phyloP scores from a whole-genome alignment of 2,797 vertebrate genomes.

The Poeciliopsis presidionis region DNA sequence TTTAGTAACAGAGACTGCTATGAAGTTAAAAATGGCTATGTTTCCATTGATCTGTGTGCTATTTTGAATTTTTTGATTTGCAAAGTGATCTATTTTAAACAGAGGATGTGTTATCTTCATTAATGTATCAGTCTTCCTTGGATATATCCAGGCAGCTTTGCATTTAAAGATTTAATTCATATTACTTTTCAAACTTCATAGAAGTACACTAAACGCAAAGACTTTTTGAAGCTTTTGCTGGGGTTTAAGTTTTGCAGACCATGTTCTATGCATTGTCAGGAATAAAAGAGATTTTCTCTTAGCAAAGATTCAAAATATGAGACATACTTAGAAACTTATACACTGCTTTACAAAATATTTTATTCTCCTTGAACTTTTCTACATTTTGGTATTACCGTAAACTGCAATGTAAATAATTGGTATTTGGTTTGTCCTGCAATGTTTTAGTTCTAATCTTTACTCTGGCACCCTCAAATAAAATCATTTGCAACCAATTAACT shows the following conservation, averaged over 20 bases:
- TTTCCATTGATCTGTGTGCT: constrained; percentile 62
- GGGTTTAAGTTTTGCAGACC: background rate
- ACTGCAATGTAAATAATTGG: background rate
- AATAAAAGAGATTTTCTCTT: constrained; percentile 6
- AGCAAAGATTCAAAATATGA: constrained; percentile 15
- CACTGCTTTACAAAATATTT: background rate
- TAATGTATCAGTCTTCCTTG: background rate
- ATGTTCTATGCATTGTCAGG: background rate
- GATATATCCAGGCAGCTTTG: background rate
- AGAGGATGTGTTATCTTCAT: constrained; percentile 1
- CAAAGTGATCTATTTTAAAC: constrained; percentile 21
- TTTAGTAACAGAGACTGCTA: constrained; percentile 52
- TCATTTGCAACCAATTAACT: too few species aligned
- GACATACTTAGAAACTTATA: constrained; percentile 7
- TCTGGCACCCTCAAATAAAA: background rate
- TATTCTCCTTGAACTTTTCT: background rate
- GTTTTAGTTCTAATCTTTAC: background rate
- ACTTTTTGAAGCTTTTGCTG: background rate
- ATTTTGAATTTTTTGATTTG: constrained; percentile 60
- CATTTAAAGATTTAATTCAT: background rate
- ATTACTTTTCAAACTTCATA: background rate
- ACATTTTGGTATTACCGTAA: background rate
- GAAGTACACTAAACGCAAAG: background rate
- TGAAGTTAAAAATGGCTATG: constrained; percentile 63
- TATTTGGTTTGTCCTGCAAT: background rate